phyloP scores from a whole-genome alignment of 2,113 vertebrate species.

The Rhizomys pruinosus region DNA sequence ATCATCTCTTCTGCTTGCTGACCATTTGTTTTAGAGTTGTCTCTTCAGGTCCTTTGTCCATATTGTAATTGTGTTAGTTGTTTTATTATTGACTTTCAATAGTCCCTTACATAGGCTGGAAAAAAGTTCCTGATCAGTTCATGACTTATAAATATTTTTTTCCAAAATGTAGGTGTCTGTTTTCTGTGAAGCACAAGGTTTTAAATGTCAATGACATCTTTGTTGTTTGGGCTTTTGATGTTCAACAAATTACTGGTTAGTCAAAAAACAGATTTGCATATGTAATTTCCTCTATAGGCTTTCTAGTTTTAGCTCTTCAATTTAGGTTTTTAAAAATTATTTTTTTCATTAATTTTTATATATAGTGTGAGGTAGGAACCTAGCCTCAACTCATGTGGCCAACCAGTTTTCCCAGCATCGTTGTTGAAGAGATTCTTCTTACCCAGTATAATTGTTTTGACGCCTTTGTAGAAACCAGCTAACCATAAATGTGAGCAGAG shows the following conservation, averaged over 20 bases:
- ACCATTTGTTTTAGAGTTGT: neutral
- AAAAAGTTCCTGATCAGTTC: neutral
- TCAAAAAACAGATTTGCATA: neutral
- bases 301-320: neutral
- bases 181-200: neutral
- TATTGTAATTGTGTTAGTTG: neutral
- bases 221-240: neutral
- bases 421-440: neutral
- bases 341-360: constrained; percentile 11
- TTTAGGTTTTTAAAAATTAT: neutral
- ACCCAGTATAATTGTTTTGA: neutral
- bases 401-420: neutral
- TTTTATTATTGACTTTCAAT: neutral
- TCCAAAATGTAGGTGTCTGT: neutral
- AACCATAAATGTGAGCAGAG: neutral
- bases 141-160: neutral
- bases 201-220: neutral
- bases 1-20: neutral
- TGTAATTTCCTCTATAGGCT: neutral
- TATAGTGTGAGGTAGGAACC: neutral
- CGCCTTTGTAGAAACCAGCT: neutral
- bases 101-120: neutral
- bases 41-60: neutral
- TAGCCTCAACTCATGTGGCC: neutral
- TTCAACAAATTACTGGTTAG: neutral